phyloP scores from a whole-genome alignment of 2,888 invertebrate species.

The Cosmia trapezina region DNA sequence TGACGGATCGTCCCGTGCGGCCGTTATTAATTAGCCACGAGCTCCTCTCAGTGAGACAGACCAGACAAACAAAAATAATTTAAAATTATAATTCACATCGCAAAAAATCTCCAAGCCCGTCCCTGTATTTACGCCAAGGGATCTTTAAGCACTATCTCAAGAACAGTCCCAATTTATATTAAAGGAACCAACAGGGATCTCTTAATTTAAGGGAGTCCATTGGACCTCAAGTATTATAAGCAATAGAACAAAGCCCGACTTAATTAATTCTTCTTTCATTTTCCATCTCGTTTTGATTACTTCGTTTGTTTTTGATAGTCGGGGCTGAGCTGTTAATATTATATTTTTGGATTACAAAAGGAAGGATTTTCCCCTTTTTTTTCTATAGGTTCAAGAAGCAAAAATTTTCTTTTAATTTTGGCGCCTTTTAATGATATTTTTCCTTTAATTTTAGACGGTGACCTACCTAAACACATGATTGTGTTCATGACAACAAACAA shows the following conservation, averaged over 20 bases:
- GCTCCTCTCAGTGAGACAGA: too few relatives aligned
- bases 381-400: neutral
- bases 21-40: too few relatives aligned
- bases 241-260: slow-evolving; percentile 76
- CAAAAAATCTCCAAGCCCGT: slow-evolving; percentile 5
- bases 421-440: neutral
- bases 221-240: slow-evolving; percentile 77
- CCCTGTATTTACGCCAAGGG: slow-evolving; percentile 46
- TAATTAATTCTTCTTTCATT: slow-evolving; percentile 81
- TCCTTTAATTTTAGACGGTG: neutral
- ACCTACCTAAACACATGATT: too few relatives aligned
- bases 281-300: slow-evolving; percentile 61
- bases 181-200: slow-evolving; percentile 73
- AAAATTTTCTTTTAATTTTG: slow-evolving; percentile 15
- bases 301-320: slow-evolving; percentile 67
- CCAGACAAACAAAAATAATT: neutral
- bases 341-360: slow-evolving; percentile 37
- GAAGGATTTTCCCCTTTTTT: slow-evolving; percentile 8
- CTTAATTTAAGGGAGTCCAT: slow-evolving; percentile 78
- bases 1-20: too few relatives aligned
- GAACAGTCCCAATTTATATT: slow-evolving; percentile 75
- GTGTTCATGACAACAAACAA: too few relatives aligned
- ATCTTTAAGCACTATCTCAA: slow-evolving; percentile 67
- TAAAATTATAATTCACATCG: neutral
- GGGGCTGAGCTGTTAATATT: slow-evolving; percentile 59